A percentile compares a stretch with the other conserved stretches of the same genome.
phyloP scores from a whole-genome alignment of 2,113 vertebrate genomes.

The Charadrius vociferus region DNA sequence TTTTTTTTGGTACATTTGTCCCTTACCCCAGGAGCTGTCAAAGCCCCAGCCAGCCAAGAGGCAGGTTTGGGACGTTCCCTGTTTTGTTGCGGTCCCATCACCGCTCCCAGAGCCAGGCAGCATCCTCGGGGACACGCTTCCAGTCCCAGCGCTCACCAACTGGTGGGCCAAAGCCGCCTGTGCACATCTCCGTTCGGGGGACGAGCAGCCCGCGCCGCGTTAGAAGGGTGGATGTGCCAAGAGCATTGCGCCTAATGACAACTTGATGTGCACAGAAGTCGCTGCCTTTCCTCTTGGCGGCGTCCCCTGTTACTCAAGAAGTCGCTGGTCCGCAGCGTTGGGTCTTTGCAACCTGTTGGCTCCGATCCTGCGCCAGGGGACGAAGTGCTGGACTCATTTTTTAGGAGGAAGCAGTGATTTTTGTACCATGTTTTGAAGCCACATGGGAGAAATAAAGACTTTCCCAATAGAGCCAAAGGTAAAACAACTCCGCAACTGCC shows the following conservation, averaged over 20 bases:
- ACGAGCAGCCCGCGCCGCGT: neutral
- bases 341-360: neutral
- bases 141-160: no score
- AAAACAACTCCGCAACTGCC: neutral
- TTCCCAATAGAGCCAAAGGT: neutral
- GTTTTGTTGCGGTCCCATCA: accelerated
- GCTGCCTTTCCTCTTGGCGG: neutral
- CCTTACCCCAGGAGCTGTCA: neutral
- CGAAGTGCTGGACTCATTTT: neutral
- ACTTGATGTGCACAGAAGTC: accelerated
- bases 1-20: no score
- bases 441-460: neutral
- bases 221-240: neutral
- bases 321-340: neutral
- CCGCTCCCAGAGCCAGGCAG: no score
- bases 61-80: neutral
- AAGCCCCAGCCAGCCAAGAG: neutral
- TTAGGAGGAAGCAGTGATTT: neutral
- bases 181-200: neutral
- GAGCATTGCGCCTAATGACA: no score
- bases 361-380: neutral
- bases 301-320: neutral
- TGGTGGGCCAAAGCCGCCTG: neutral
- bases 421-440: neutral
- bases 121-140: neutral